Evolutionary conservation across 2,888 invertebrate species (phyloP).

Genomic region (Eudasyphora cyanicolor): DNA sequence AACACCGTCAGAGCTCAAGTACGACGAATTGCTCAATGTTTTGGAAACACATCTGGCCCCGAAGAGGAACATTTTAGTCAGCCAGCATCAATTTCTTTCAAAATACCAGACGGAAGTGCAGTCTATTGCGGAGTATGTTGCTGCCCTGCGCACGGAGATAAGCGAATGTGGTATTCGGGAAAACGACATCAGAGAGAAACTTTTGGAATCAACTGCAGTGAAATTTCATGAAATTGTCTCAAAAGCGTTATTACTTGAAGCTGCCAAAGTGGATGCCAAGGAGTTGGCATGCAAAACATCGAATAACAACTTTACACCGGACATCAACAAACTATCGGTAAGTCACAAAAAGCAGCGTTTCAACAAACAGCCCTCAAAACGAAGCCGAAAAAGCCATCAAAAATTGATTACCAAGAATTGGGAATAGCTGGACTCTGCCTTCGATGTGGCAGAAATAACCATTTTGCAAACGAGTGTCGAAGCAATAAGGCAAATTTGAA

Average conservation of each 20-base stretch:
- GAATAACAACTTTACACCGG: background rate
- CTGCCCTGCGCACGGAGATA: background rate
- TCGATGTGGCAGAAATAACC: constrained; percentile 42
- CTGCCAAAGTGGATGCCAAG: constrained; percentile 33
- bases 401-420: background rate
- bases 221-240: constrained; percentile 9
- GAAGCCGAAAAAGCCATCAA: background rate
- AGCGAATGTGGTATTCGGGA: constrained; percentile 47
- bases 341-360: too few relatives aligned
- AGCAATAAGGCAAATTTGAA: too few relatives aligned
- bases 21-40: too few relatives aligned
- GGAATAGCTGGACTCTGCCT: constrained; percentile 35
- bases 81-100: too few relatives aligned
- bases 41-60: too few relatives aligned
- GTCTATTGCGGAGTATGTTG: constrained; percentile 10
- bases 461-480: too few relatives aligned
- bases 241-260: constrained; percentile 44
- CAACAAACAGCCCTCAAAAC: background rate
- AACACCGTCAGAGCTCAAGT: constrained; percentile 1
- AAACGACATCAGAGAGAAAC: constrained; percentile 32
- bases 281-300: background rate
- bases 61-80: too few relatives aligned
- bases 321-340: constrained; percentile 13
- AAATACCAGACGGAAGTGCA: constrained; percentile 23
- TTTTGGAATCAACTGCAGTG: background rate